Percentiles rank a stretch among this genome's conserved stretches.
phyloP scores from a whole-genome alignment of 2,797 vertebrate genomes.

The Megaceryle alcyon region DNA sequence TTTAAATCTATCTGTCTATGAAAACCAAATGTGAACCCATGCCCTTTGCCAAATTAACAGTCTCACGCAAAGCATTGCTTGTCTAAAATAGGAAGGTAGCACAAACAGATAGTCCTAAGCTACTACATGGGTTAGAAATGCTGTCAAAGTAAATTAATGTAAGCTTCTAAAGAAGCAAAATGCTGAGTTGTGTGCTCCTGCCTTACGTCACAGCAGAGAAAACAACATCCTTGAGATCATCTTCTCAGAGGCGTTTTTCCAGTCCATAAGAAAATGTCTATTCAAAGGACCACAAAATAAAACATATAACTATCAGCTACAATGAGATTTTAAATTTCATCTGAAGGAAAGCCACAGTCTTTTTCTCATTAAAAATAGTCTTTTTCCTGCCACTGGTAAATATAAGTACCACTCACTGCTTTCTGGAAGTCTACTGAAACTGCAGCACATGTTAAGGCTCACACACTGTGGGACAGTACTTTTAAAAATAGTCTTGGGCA shows the following conservation, averaged over 20 bases:
- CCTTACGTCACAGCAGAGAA: not conserved
- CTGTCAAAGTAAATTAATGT: constrained; percentile 56
- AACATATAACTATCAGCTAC: not conserved
- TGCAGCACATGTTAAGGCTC: not conserved
- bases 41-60: constrained; percentile 64
- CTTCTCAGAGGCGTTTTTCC: not conserved
- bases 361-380: not conserved
- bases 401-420: not conserved
- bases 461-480: rapidly evolving
- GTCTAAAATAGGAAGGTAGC: constrained; percentile 41
- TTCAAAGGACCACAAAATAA: not conserved
- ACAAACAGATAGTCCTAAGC: constrained; percentile 32
- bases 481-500: not conserved
- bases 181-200: not conserved
- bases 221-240: not conserved
- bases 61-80: constrained; percentile 42
- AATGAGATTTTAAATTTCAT: not conserved
- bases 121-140: constrained; percentile 25
- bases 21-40: constrained; percentile 69
- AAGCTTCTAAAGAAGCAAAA: constrained; percentile 13
- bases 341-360: not conserved
- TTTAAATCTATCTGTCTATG: constrained; percentile 62
- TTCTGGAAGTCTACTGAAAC: not conserved
- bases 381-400: not conserved
- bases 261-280: not conserved